These are phyloP conservation scores for Grammomys surdaster DNA, from an alignment of 2,113 vertebrate genomes.

Conservation along the genomic window DNA sequence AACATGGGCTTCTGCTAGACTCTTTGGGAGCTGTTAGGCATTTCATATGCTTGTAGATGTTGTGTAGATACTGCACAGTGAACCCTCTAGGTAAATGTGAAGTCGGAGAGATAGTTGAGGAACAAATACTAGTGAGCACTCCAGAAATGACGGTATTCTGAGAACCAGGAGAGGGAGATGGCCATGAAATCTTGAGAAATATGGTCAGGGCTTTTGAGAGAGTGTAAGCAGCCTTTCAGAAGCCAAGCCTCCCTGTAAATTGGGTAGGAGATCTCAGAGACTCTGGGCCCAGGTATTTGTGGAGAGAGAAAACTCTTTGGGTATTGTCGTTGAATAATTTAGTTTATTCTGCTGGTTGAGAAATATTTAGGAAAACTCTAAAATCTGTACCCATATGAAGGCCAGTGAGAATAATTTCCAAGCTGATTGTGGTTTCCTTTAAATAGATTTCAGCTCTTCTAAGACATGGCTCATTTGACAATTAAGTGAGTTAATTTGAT, in stretches of 20 bases:
- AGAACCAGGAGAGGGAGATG: conserved; percentile 49
- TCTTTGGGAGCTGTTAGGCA: neutral
- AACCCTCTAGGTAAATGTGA: conserved; percentile 11
- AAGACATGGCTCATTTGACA: conserved; percentile 62
- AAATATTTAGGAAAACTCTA: conserved; percentile 62
- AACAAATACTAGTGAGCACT: conserved; percentile 58
- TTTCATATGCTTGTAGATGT: conserved; percentile 14
- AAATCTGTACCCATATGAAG: conserved; percentile 68
- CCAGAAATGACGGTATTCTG: neutral
- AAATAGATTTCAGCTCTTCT: conserved; percentile 65
- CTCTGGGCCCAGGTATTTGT: conserved; percentile 4
- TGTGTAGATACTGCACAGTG: neutral
- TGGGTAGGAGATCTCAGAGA: conserved; percentile 53
- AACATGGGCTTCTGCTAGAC: neutral
- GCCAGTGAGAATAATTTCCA: conserved; percentile 63
- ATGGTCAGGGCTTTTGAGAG: conserved; percentile 63
- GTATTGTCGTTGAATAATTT: conserved; percentile 67
- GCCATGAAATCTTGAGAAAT: conserved; percentile 73
- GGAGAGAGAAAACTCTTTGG: conserved; percentile 27
- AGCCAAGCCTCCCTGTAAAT: conserved; percentile 57
- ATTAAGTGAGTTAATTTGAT: conserved; percentile 55
- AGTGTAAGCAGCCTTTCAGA: conserved; percentile 40
- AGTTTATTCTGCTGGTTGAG: conserved; percentile 70
- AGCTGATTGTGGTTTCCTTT: conserved; percentile 67
- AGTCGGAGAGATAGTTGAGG: conserved; percentile 42